A percentile compares a stretch with the other conserved stretches of the same genome.
These are phyloP conservation scores for Tenthredo distinguenda DNA, from an alignment of 2,888 invertebrate genomes.

Conservation along the genomic window DNA sequence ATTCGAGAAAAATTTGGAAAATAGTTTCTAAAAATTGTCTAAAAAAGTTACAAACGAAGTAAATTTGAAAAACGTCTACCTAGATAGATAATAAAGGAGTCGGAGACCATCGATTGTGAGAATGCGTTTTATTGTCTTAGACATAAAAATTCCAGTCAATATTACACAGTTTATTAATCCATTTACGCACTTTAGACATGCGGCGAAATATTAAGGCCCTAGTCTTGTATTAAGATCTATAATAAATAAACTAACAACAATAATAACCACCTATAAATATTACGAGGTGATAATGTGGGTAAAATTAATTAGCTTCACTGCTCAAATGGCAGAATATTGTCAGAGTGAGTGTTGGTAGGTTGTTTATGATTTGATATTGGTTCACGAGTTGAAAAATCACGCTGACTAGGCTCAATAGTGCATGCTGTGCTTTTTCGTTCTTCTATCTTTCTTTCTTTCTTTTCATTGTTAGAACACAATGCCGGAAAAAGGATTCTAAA, in stretches of 20 bases:
- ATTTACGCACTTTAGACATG: not conserved
- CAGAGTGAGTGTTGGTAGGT: not conserved
- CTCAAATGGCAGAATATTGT: conserved; percentile 18
- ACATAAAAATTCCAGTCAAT: not conserved
- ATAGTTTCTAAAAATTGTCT: not conserved
- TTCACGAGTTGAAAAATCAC: conserved; percentile 13
- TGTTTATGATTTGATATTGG: not conserved
- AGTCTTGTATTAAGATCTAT: conserved; percentile 23
- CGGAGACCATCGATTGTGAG: not conserved
- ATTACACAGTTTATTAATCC: not conserved
- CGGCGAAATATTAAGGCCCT: not conserved
- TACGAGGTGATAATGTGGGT: not conserved
- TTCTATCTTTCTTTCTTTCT: not conserved
- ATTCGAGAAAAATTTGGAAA: not conserved
- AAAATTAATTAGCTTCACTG: not conserved
- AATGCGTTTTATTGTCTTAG: not conserved
- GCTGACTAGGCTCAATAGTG: conserved; percentile 25
- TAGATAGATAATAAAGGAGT: not conserved
- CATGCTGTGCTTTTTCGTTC: not conserved
- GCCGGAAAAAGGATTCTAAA: not conserved
- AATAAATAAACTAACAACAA: conserved; percentile 29
- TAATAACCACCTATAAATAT: not conserved
- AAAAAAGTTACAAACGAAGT: not conserved
- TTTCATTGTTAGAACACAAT: not conserved
- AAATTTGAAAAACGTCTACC: not conserved